Evolutionary conservation across 2,888 invertebrate genomes (phyloP).

Genomic region (Drosophila aldrichi): DNA sequence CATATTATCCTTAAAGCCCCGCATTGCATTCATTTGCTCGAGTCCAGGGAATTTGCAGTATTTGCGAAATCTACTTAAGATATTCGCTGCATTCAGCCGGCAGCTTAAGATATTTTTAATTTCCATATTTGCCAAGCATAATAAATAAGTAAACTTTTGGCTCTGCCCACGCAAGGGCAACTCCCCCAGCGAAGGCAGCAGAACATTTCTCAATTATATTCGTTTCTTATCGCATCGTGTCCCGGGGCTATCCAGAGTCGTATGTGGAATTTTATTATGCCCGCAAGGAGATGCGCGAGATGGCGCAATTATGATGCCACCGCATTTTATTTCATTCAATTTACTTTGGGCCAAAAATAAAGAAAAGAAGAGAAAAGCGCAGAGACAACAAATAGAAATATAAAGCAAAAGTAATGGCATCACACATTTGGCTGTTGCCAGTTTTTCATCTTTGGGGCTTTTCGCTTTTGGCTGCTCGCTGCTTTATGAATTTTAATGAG

Average conservation of each 20-base stretch:
- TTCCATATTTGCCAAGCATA: constrained; percentile 49
- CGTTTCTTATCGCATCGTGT: constrained; percentile 32
- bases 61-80: constrained; percentile 1
- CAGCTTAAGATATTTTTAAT: constrained; percentile 34
- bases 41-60: not conserved
- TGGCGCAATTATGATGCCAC: constrained; percentile 66
- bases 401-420: constrained; percentile 58
- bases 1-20: not conserved
- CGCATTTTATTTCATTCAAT: constrained; percentile 75
- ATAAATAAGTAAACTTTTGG: constrained; percentile 45
- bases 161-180: constrained; percentile 8
- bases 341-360: constrained; percentile 44
- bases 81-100: not conserved
- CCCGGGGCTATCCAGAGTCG: constrained; percentile 21
- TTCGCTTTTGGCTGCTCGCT: constrained; percentile 25
- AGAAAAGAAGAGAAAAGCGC: not conserved
- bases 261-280: constrained; percentile 70
- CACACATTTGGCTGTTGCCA: constrained; percentile 46
- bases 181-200: constrained; percentile 13
- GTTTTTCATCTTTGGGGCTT: constrained; percentile 17
- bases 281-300: constrained; percentile 55
- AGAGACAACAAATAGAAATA: constrained; percentile 38
- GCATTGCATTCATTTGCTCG: not conserved
- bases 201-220: constrained; percentile 69
- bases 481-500: constrained; percentile 78